A percentile compares a stretch with the other conserved stretches of the same genome.
These are phyloP conservation scores for Aporrectodea caliginosa DNA, from an alignment of 1,140 invertebrate genomes.

Conservation along the genomic window DNA sequence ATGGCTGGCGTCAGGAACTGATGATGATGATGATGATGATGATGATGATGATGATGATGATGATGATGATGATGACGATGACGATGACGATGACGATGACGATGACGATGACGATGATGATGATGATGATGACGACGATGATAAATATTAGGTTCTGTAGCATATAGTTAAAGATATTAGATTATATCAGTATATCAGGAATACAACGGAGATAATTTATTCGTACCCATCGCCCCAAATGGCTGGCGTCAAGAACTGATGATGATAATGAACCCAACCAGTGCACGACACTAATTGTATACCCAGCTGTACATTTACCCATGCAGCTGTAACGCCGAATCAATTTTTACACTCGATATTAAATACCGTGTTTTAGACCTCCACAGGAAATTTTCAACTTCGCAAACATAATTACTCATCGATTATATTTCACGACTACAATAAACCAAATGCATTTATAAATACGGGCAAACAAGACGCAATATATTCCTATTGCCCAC, in stretches of 20 bases:
- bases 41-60: neutral
- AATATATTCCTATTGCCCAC: neutral
- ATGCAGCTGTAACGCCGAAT: too few relatives aligned
- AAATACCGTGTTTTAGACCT: too few relatives aligned
- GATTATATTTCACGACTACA: too few relatives aligned
- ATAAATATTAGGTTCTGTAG: neutral
- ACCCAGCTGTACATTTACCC: too few relatives aligned
- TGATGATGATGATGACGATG: neutral
- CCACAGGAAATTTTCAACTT: too few relatives aligned
- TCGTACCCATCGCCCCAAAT: neutral
- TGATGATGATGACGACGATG: neutral
- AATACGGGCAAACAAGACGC: neutral
- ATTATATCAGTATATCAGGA: neutral
- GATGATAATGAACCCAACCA: too few relatives aligned
- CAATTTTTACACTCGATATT: too few relatives aligned
- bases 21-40: neutral
- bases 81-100: too few relatives aligned
- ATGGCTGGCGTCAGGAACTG: too few relatives aligned
- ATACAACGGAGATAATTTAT: neutral
- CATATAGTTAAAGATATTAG: neutral
- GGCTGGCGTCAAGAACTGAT: neutral
- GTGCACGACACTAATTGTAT: too few relatives aligned
- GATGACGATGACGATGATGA: neutral
- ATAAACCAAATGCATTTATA: too few relatives aligned
- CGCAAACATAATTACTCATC: too few relatives aligned